Evolutionary conservation across 2,888 invertebrate species (phyloP), one percentile per base, ranked within the genome.

Genomic region (Trichopria drosophilae): DNA sequence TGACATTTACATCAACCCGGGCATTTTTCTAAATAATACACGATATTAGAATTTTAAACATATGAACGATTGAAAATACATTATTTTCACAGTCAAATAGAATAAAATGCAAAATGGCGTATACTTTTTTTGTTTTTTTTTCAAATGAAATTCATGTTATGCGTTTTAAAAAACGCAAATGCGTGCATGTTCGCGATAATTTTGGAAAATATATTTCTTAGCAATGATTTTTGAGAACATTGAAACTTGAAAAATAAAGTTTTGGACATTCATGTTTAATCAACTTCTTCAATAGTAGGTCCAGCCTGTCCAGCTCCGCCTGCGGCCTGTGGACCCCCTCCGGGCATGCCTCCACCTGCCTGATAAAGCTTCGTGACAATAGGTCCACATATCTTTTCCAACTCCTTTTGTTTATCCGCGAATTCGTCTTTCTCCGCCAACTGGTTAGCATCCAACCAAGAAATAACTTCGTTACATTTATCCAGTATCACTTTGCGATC

Each of bases 261-360:
- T n/a, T 4, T 13, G 5, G 10, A 18, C 19, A 9, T 4, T 43
- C 24, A 28, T 35, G 37, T 51, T 68, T 86, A 88, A 72, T 92
- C 91, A 69, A 92, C 91, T 82, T 92, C 91, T 79, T 92, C 92
- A 76, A 92, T 91, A 77, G 91, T 91, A 70, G 92, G 91, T 67
- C 67, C 66, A 20, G 53, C 50, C 3, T 32, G 47, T 15, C 43
- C 32, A 12, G 36, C 72, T 22, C 74, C 78, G 36, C 73, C 72
- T 22, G 68, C 69, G 24, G 44, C 44, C 75, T 69, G 66, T 62
- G 57, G 51, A 39, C 55, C 41, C 7, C 55, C 62, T 4, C 56
- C 63, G 4, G 78, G 71, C 76, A 78, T 72, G 62, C 78, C 82
- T 4, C 55, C 46, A 51, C 84, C 84, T 43, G 81, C 49, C 26